Percentiles rank a stretch among this genome's conserved stretches.
Evolutionary conservation across 30 jellyfish, hydroid and myxozoan species (phyloP).

Genomic region (Hydractinia echinata): DNA sequence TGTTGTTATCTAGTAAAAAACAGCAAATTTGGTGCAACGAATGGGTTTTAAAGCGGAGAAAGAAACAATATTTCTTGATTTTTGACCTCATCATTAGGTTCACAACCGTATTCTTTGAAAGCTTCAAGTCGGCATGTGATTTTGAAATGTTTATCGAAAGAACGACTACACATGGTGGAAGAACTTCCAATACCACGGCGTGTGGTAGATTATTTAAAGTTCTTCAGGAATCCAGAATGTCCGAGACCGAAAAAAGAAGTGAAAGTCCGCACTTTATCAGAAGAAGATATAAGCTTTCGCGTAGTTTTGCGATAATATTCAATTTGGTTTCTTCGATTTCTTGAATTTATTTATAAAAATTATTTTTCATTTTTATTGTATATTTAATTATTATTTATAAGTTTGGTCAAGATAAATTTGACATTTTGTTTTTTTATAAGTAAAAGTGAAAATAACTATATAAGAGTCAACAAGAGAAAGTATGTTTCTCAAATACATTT

Average conservation of each 20-base stretch:
- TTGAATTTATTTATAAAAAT: no score
- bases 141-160: neutral
- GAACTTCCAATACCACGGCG: constrained; percentile 1
- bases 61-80: no score
- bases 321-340: neutral
- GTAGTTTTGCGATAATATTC: neutral
- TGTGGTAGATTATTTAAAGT: constrained; percentile 5
- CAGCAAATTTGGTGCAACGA: no score
- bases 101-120: constrained; percentile 17
- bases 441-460: no score
- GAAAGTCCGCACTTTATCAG: constrained; percentile 9
- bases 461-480: no score
- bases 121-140: neutral
- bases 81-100: neutral
- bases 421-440: no score
- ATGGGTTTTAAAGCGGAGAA: no score
- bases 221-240: neutral
- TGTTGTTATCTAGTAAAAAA: no score
- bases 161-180: neutral
- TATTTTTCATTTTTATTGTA: no score
- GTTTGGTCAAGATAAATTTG: no score
- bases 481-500: no score
- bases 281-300: neutral
- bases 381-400: no score
- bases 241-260: constrained; percentile 3